phyloP scores from a whole-genome alignment of 1,140 invertebrate genomes.

The Pseudachorutes palmiensis region DNA sequence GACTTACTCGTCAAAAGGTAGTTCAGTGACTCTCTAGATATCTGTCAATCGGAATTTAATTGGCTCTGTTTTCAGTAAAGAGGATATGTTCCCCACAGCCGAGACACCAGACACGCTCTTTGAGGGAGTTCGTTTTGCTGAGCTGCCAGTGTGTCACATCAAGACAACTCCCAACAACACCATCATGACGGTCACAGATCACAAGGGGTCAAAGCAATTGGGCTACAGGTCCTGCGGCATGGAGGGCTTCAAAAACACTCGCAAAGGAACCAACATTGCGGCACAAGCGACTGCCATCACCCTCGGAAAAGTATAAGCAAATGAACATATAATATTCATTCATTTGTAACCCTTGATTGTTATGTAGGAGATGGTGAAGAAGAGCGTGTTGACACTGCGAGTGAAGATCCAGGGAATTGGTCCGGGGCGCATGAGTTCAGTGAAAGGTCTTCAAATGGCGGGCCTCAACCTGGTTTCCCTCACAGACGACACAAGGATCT shows the following conservation, averaged over 20 bases:
- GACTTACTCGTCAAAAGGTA: constrained; percentile 43
- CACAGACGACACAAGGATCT: constrained; percentile 76
- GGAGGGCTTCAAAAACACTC: constrained; percentile 90
- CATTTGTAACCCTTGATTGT: no score
- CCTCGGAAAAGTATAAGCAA: constrained; percentile 60
- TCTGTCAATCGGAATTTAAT: background rate
- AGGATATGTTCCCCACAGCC: constrained; percentile 62
- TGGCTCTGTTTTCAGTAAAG: constrained; percentile 51
- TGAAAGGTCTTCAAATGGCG: constrained; percentile 84
- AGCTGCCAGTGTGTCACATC: constrained; percentile 73
- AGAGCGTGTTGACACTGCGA: constrained; percentile 63
- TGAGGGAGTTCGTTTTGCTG: constrained; percentile 64
- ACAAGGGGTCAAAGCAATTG: constrained; percentile 48
- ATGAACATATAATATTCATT: no score
- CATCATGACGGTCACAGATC: constrained; percentile 63
- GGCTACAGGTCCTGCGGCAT: constrained; percentile 61
- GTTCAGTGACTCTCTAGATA: background rate
- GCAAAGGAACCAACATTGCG: constrained; percentile 91
- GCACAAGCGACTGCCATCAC: constrained; percentile 83
- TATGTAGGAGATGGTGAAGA: constrained; percentile 62
- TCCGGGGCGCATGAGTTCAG: constrained; percentile 78
- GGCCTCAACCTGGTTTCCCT: constrained; percentile 82
- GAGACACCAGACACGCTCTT: constrained; percentile 64
- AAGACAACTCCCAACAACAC: constrained; percentile 78
- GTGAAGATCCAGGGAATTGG: constrained; percentile 71